Conservation (phyloP, 2,888 invertebrate species). For the Amphipyra berbera region DNA sequence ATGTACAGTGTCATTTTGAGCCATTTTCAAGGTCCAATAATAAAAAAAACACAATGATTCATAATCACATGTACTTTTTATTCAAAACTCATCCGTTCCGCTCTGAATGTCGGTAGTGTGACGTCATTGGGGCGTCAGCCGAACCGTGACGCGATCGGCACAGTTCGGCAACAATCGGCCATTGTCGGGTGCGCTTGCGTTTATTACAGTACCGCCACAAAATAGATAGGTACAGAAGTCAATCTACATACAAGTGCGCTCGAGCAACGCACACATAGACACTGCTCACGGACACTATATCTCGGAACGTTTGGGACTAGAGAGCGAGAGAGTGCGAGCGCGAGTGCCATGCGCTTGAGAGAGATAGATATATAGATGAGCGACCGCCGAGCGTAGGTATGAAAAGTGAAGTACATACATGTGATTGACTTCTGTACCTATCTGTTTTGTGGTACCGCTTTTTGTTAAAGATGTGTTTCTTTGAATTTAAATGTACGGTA, state of each 20-base stretch:
- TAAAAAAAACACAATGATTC: conserved; percentile 42
- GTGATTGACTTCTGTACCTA: too few species aligned
- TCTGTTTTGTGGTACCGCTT: too few species aligned
- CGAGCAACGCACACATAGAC: too few species aligned
- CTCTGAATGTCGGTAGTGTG: conserved; percentile 50
- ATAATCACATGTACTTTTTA: conserved; percentile 35
- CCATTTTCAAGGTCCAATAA: conserved; percentile 26
- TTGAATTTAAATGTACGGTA: conserved; percentile 8
- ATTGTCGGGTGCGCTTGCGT: conserved; percentile 45
- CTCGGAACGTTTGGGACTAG: too few species aligned
- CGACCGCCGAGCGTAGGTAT: too few species aligned
- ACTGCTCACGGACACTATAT: too few species aligned
- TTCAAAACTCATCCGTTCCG: conserved; percentile 49
- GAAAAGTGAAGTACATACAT: too few species aligned
- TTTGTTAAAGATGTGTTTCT: conserved; percentile 36
- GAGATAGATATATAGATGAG: too few species aligned
- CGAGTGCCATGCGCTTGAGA: too few species aligned
- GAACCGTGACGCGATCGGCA: conserved; percentile 56
- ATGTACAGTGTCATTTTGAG: not conserved
- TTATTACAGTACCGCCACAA: conserved; percentile 29
- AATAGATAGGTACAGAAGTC: too few species aligned
- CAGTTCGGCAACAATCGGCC: conserved; percentile 52
- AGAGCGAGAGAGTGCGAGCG: too few species aligned
- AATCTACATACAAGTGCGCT: too few species aligned
- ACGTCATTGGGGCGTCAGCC: conserved; percentile 49